Percentiles rank a stretch among this genome's conserved stretches.
Conservation (phyloP, 2,797 vertebrate species). For the Poeciliopsis paucimaculata region DNA sequence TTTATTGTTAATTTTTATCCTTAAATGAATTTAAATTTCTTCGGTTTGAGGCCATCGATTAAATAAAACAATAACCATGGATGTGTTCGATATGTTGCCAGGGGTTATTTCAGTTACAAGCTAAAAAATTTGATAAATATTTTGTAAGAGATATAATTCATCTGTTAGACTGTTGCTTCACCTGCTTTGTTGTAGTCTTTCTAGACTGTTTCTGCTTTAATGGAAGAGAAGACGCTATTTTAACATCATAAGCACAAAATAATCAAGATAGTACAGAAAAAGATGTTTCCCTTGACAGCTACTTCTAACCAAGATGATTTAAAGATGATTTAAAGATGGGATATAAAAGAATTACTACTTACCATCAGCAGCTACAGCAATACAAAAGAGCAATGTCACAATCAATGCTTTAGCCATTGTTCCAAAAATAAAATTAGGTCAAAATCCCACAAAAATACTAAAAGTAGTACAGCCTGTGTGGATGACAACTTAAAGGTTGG, state of each 20-base stretch:
- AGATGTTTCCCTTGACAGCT: neutral
- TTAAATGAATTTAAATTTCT: neutral
- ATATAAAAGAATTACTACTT: constrained; percentile 17
- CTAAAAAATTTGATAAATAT: neutral
- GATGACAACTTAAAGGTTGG: neutral
- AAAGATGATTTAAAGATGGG: neutral
- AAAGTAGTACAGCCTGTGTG: neutral
- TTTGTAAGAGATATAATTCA: neutral
- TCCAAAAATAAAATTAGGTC: neutral
- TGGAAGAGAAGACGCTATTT: neutral
- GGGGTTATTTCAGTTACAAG: neutral
- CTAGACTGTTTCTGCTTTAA: neutral
- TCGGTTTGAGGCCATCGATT: neutral
- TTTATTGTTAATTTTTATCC: neutral
- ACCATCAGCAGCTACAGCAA: constrained; percentile 42
- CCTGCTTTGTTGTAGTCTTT: neutral
- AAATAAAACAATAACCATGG: neutral
- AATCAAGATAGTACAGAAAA: neutral
- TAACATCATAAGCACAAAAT: neutral
- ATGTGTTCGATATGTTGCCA: neutral
- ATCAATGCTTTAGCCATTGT: constrained; percentile 44
- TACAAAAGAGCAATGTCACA: constrained; percentile 23
- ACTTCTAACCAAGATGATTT: neutral
- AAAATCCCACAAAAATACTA: neutral
- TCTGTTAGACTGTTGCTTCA: neutral